Evolutionary conservation across 1,140 invertebrate genomes (phyloP), one percentile per base, ranked within the genome.

Genomic region (Cotesia glomerata): DNA sequence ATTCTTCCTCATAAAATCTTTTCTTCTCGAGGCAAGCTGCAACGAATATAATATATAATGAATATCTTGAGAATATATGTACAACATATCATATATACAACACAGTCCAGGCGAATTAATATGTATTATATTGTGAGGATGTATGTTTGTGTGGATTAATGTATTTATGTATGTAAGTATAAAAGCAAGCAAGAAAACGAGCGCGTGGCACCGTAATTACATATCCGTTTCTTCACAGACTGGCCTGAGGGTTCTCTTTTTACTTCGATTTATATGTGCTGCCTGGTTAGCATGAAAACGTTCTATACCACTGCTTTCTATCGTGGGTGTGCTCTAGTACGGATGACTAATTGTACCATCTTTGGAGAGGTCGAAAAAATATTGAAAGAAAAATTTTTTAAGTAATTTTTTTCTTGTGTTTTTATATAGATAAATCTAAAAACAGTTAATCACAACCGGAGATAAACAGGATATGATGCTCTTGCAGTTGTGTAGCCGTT

Each of bases 171-270:
- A 4, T 56, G 7, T 18, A 56, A 13, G 52, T 56, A 56, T 56
- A 56, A 56, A 56, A 18, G 52, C 36, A 68, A 58, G 52, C 7
- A 35, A 13, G 39, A 45, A 45, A 45, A 45, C 39, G 9, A 58
- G 34, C 66, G 66, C 66, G 66, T 68, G 66, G 52, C 66, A 58
- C 14, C 34, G 51, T 58, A 68, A 68, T 68, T 68, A 68, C 14
- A 52, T 54, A 32, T 14, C 51, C 7, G 32, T 18, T 14, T 35
- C 51, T 32, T 51, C 13, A 34, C 18, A 56, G 39, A 63, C 7
- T 8, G 13, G 8, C 9, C 26, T 7, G 11, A 63, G 32, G 61
- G 66, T 34, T 56, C 52, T 45, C 39, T 45, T 45, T 45, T 45
- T 45, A 45, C 51, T 68, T 68, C 52, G 52, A 68, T 68, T 68